Evolutionary conservation across 2,888 invertebrate genomes (phyloP).

Genomic region (Scrobipalpa costella): DNA sequence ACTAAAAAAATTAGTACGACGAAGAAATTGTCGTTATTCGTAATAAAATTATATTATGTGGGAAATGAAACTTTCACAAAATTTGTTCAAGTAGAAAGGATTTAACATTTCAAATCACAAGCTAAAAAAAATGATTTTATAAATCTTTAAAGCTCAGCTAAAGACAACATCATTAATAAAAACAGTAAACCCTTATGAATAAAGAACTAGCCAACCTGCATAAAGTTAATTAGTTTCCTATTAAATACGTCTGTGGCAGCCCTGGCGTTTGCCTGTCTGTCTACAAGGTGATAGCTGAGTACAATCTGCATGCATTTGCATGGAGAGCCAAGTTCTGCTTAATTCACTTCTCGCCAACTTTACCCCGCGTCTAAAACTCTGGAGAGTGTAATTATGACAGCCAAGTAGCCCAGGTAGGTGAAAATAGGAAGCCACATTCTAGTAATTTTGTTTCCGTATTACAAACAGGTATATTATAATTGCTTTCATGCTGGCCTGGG

Average conservation of each 20-base stretch:
- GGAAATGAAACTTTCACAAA: no score
- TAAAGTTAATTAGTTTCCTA: neutral
- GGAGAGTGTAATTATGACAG: neutral
- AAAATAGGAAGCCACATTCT: neutral
- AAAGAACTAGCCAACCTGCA: neutral
- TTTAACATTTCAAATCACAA: no score
- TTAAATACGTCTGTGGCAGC: neutral
- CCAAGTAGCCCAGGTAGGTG: neutral
- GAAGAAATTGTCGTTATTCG: no score
- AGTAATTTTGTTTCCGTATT: no score
- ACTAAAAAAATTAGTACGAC: no score
- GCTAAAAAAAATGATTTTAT: no score
- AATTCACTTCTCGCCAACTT: constrained; percentile 13
- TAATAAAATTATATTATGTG: no score
- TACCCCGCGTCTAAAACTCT: neutral
- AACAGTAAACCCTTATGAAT: neutral
- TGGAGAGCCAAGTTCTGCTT: constrained; percentile 12
- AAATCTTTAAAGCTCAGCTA: no score
- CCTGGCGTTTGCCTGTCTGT: neutral
- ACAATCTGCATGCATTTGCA: constrained; percentile 29
- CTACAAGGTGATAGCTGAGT: constrained; percentile 18
- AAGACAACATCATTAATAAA: no score
- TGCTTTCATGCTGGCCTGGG: no score
- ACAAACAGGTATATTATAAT: no score
- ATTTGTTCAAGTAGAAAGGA: no score